Percentiles rank a stretch among this genome's conserved stretches.
Conservation (phyloP, 2,113 vertebrate genomes). For the Tringa solitaria region DNA sequence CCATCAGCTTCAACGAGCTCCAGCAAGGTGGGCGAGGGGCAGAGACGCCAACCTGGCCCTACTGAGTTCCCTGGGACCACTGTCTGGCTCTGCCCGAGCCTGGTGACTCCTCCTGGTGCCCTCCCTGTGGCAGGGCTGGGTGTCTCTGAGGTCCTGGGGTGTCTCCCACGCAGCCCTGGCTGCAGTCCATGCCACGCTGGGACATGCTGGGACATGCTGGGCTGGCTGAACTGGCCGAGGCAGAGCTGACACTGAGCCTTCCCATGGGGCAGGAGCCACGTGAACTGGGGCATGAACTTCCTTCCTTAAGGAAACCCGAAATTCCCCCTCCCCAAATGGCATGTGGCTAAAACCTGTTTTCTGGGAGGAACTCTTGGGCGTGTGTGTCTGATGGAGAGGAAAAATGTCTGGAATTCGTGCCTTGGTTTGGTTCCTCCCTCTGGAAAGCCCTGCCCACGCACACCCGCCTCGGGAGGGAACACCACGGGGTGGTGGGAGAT, state of each 20-base stretch:
- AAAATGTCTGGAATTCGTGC: background rate
- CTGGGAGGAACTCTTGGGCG: background rate
- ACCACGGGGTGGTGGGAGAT: accelerated
- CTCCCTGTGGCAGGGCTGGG: accelerated
- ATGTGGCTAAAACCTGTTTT: background rate
- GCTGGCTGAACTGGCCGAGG: background rate
- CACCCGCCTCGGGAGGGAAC: background rate
- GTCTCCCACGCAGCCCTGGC: background rate
- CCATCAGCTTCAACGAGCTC: conserved; percentile 84
- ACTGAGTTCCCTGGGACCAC: accelerated
- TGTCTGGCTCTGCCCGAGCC: background rate
- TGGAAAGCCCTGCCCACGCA: background rate
- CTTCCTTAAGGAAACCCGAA: background rate
- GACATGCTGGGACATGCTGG: background rate
- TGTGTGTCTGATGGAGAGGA: background rate
- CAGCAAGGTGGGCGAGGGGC: conserved; percentile 84
- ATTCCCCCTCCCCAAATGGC: accelerated
- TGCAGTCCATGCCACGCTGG: background rate
- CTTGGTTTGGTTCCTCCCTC: background rate
- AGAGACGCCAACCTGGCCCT: background rate
- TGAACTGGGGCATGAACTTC: background rate
- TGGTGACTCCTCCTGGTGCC: accelerated
- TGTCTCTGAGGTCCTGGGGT: background rate
- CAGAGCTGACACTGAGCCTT: background rate
- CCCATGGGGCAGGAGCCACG: accelerated